phyloP scores from a whole-genome alignment of 2,797 vertebrate species.

The Squalus acanthias region DNA sequence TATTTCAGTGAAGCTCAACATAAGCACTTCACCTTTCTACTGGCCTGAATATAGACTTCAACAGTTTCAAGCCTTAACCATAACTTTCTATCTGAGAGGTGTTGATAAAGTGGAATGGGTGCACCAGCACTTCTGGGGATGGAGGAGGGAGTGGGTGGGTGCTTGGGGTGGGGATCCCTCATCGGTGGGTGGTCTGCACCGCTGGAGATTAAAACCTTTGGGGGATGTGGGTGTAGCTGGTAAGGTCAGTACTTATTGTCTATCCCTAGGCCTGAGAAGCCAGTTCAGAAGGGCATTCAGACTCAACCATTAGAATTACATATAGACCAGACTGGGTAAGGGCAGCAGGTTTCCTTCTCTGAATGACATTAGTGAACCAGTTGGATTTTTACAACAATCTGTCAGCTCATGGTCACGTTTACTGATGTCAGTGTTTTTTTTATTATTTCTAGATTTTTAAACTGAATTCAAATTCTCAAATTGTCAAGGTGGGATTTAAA shows the following conservation, averaged over 20 bases:
- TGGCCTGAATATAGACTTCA: not conserved
- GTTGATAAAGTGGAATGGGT: not conserved
- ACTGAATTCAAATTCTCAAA: not conserved
- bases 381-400: not conserved
- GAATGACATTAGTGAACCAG: not conserved
- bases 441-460: not conserved
- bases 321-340: not conserved
- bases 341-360: not conserved
- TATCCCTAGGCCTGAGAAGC: not conserved
- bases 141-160: not conserved
- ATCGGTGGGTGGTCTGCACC: not conserved
- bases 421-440: not conserved
- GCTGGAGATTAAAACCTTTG: not conserved
- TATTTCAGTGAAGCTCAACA: not conserved
- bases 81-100: not conserved
- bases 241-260: not conserved
- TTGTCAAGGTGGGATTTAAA: not conserved
- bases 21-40: not conserved
- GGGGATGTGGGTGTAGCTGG: not conserved
- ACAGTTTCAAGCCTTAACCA: not conserved
- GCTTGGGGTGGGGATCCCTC: not conserved
- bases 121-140: not conserved
- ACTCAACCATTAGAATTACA: not conserved
- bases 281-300: not conserved
- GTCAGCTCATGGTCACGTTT: not conserved